These are phyloP conservation scores for Carabus problematicus DNA, from an alignment of 2,888 invertebrate genomes.

Conservation along the genomic window DNA sequence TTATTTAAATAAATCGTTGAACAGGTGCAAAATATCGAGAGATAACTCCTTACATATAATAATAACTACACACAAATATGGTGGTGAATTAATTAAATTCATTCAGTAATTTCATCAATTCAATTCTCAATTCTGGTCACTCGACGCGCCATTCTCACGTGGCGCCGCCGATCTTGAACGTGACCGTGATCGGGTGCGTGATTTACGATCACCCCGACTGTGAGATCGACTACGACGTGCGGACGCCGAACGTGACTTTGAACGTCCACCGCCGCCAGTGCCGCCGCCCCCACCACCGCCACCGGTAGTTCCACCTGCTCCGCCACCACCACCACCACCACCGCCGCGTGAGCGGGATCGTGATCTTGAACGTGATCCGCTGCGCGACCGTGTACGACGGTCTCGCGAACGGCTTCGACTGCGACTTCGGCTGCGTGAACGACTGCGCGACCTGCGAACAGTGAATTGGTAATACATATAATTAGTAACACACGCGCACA, in stretches of 20 bases:
- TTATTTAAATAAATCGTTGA: neutral
- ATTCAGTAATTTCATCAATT: neutral
- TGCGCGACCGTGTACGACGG: conserved; percentile 57
- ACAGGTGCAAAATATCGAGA: conserved; percentile 5
- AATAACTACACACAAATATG: conserved; percentile 15
- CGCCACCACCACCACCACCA: neutral
- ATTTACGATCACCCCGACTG: conserved; percentile 50
- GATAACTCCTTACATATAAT: conserved; percentile 11
- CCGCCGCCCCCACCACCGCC: conserved; percentile 39
- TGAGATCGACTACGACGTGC: conserved; percentile 54
- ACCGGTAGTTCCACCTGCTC: too few species aligned
- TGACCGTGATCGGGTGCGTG: conserved; percentile 55
- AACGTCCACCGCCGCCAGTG: conserved; percentile 46
- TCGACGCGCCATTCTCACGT: conserved; percentile 57
- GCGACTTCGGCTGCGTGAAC: conserved; percentile 52
- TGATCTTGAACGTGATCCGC: conserved; percentile 57
- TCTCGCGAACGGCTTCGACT: conserved; percentile 55
- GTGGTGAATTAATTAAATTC: conserved; percentile 4
- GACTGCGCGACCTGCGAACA: conserved; percentile 54
- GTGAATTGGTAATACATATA: conserved; percentile 1
- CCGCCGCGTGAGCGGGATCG: conserved; percentile 52
- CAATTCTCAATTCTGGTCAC: conserved; percentile 49
- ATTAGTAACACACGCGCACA: too few species aligned
- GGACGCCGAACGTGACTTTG: conserved; percentile 52
- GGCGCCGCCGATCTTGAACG: conserved; percentile 56